Conservation (phyloP, 2,888 invertebrate genomes). For the Taenaris catops region DNA sequence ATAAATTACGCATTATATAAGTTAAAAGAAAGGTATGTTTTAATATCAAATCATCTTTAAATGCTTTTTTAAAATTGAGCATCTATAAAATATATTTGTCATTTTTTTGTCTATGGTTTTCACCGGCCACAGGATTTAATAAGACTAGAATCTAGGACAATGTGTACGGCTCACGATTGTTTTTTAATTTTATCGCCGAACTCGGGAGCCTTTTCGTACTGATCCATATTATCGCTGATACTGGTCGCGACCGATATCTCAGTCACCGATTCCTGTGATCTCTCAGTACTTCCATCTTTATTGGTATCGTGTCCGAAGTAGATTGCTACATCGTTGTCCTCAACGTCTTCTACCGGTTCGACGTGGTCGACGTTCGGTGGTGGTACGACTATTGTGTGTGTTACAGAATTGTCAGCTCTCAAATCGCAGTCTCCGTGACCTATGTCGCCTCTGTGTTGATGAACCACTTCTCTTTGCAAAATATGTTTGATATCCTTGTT, state of each 20-base stretch:
- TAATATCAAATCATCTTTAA: too few relatives aligned
- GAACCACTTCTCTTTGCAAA: constrained; percentile 33
- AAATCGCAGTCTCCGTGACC: constrained; percentile 54
- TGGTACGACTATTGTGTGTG: constrained; percentile 58
- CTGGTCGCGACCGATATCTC: constrained; percentile 71
- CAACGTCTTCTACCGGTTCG: constrained; percentile 55
- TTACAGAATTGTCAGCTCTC: constrained; percentile 62
- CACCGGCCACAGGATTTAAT: background rate
- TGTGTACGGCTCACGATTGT: constrained; percentile 31
- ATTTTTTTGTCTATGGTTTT: background rate
- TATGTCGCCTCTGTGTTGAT: constrained; percentile 22
- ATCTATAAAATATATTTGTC: background rate
- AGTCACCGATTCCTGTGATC: constrained; percentile 47
- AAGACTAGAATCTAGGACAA: constrained; percentile 24
- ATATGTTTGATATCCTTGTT: constrained; percentile 36
- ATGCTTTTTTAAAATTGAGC: background rate
- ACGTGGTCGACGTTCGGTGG: constrained; percentile 44
- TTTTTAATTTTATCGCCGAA: constrained; percentile 52
- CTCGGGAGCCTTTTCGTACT: constrained; percentile 35
- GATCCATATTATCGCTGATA: constrained; percentile 52
- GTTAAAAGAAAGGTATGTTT: background rate
- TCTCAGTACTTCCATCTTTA: constrained; percentile 4
- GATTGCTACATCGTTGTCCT: constrained; percentile 80
- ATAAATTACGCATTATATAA: background rate
- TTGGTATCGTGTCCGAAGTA: constrained; percentile 61